Base-by-base conservation (phyloP, 2,888 invertebrate genomes). In the Ophioninae sp. region DNA sequence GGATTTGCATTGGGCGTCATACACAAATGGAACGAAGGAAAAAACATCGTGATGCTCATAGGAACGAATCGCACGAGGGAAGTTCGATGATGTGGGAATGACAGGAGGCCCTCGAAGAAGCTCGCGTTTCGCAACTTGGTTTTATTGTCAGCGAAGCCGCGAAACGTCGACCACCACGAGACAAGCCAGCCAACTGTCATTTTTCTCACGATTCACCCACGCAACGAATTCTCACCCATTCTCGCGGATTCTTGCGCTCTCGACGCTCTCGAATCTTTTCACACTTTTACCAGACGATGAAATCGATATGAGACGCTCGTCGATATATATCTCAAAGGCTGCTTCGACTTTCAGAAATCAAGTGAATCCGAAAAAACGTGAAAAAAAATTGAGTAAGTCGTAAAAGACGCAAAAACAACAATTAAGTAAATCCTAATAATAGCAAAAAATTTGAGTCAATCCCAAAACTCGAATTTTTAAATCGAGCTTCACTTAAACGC, bases 141-240 rank as follows among this genome's bases (percentile, higher is more conserved):
- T 90, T 89, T 90, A 89, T 90, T 89, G 90, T 90, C 90, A 88
- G 86, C 87, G 81, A 88, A 85, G 87, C 87, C 88, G 88, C 88
- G 91, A 92, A 90, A 88, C 91, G 88, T 82, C 88, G 86, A 91
- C 90, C 91, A 87, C 91, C 81, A 83, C 88, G 91, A 91, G 91
- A 91, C 91, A 91, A 89, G 90, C 87, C 84, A 85, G 83, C 87
- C 92, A 91, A 87, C 90, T 92, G 92, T 79, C 86, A 78, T 83
- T 64, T 81, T 91, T 92, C 92, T 86, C 92, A 92, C 90, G 91
- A 86, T 88, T 90, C 87, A 84, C 87, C 87, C 87, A 87, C 87
- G 85, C 82, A 79, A 79, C 85, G 80, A 83, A 75, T 75, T 87
- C 79, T 86, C 79, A 85, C 84, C 61, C 85, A 85, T 86, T 86